These are phyloP conservation scores for Tupaia chinensis DNA, from an alignment of 2,113 vertebrate species.

Conservation along the genomic window DNA sequence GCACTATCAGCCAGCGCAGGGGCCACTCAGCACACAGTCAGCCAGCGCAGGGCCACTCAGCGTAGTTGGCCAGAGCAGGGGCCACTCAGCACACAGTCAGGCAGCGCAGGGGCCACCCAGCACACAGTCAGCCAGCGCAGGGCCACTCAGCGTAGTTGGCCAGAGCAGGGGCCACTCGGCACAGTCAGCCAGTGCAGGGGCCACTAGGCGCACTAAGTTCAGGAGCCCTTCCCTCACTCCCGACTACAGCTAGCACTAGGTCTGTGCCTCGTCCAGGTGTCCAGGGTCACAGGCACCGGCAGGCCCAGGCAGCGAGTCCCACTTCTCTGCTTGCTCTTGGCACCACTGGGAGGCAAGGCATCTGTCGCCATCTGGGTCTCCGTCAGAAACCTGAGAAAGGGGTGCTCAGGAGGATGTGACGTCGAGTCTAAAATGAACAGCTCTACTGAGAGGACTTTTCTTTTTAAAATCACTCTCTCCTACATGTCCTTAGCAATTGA, in stretches of 20 bases:
- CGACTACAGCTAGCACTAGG: accelerated
- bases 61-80: too few relatives aligned
- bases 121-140: background rate
- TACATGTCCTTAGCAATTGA: background rate
- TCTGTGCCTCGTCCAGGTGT: accelerated
- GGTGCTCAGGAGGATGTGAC: background rate
- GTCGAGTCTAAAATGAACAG: background rate
- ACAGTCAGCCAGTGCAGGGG: background rate
- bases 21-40: too few relatives aligned
- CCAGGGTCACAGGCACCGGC: accelerated
- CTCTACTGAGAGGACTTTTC: background rate
- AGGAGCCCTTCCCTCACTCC: accelerated
- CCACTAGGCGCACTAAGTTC: accelerated
- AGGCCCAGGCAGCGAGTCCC: accelerated
- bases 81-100: too few relatives aligned
- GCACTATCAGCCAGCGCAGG: too few relatives aligned
- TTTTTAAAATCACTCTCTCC: background rate
- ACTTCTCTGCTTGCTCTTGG: accelerated
- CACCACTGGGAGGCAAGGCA: too few relatives aligned
- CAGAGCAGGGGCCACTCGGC: too few relatives aligned
- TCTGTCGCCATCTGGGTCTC: background rate
- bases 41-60: too few relatives aligned
- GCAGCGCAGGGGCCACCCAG: too few relatives aligned
- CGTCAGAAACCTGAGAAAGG: background rate
- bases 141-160: background rate